Percentiles rank a stretch among this genome's conserved stretches.
phyloP scores from a whole-genome alignment of 2,888 invertebrate species.

The Cancer borealis region DNA sequence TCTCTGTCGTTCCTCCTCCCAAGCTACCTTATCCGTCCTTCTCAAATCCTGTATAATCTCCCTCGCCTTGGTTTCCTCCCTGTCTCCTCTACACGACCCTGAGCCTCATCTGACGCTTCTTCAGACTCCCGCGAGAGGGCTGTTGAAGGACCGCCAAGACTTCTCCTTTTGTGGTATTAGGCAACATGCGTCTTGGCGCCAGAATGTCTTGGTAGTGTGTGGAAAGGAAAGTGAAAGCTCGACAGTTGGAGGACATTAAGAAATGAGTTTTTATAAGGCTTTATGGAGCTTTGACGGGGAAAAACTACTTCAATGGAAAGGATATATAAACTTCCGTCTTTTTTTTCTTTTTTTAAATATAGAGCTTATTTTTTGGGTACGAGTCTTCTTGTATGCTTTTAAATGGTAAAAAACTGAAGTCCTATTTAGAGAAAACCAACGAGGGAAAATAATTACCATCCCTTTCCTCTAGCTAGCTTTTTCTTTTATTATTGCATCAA shows the following conservation, averaged over 20 bases:
- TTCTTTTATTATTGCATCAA: too few species aligned
- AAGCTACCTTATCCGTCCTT: constrained; percentile 6
- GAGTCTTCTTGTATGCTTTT: neutral
- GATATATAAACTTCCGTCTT: too few species aligned
- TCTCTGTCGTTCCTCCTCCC: constrained; percentile 26
- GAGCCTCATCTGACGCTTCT: neutral
- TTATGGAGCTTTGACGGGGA: neutral
- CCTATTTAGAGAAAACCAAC: neutral
- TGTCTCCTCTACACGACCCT: neutral
- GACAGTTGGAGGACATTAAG: neutral
- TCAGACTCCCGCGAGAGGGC: neutral
- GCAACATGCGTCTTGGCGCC: neutral
- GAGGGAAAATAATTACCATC: neutral
- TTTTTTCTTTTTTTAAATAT: neutral
- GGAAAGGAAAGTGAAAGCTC: neutral
- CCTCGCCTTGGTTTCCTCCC: neutral
- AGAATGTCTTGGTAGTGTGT: neutral
- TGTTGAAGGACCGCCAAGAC: neutral
- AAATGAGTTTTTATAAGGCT: neutral
- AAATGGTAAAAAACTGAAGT: neutral
- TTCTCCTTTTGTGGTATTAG: neutral
- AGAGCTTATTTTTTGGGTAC: neutral
- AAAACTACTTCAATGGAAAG: neutral
- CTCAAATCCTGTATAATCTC: constrained; percentile 1
- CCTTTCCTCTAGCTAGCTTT: neutral